Percentiles rank a stretch among this genome's conserved stretches.
Evolutionary conservation across 2,888 invertebrate genomes (phyloP).

Genomic region (Gisinianus flammeolus): DNA sequence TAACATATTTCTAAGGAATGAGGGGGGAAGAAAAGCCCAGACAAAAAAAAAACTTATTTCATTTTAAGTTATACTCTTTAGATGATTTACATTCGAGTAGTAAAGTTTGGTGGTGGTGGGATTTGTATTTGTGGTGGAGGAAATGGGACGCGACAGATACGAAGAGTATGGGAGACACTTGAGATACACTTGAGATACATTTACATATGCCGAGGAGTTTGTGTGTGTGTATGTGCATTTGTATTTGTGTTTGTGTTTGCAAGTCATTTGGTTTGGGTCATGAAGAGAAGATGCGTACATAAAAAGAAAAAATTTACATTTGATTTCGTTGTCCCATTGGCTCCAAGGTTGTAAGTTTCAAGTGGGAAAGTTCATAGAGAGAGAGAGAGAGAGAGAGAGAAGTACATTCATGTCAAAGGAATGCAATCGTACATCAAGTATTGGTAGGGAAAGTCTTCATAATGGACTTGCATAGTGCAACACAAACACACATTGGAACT

Average conservation of each 20-base stretch:
- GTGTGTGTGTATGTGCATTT: background rate
- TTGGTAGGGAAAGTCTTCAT: constrained; percentile 10
- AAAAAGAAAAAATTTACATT: background rate
- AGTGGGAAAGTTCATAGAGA: background rate
- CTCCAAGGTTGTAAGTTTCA: background rate
- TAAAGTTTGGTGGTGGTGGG: constrained; percentile 4
- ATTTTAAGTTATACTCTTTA: constrained; percentile 11
- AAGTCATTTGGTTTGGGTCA: background rate
- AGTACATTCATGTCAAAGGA: background rate
- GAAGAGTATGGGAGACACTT: too few species aligned
- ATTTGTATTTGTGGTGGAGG: too few species aligned
- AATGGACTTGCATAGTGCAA: too few species aligned
- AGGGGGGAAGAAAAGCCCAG: background rate
- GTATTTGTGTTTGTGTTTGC: background rate
- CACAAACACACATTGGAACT: too few species aligned
- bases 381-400: background rate
- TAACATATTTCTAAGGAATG: too few species aligned
- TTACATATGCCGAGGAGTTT: background rate
- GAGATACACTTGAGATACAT: background rate
- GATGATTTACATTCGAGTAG: constrained; percentile 4
- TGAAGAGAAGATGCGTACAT: too few species aligned
- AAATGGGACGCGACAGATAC: too few species aligned
- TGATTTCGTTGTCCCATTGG: constrained; percentile 11
- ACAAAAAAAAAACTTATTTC: constrained; percentile 7
- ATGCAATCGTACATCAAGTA: constrained; percentile 5